Evolutionary conservation across 1,140 invertebrate genomes (phyloP).

Genomic region (Anastrepha obliqua): DNA sequence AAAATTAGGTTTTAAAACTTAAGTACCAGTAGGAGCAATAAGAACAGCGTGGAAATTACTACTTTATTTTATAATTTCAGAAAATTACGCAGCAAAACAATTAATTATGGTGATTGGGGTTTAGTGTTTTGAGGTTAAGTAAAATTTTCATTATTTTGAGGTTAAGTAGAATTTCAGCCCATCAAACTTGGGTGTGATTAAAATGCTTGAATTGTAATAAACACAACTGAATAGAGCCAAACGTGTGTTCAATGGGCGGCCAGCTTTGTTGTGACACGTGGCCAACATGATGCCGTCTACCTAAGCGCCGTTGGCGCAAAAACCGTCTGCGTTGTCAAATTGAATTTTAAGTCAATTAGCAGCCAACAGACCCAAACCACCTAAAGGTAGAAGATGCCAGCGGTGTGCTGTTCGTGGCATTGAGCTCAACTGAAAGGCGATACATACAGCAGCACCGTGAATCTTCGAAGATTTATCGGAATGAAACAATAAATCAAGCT

Average conservation of each 20-base stretch:
- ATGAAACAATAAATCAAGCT: constrained; percentile 43
- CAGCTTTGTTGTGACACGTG: constrained; percentile 42
- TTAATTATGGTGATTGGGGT: not conserved
- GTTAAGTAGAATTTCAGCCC: constrained; percentile 41
- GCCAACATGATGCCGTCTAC: constrained; percentile 7
- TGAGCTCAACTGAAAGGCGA: not conserved
- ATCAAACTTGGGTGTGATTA: constrained; percentile 1
- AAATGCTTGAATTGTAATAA: not conserved
- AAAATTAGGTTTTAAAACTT: constrained; percentile 38
- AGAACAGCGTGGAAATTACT: constrained; percentile 25
- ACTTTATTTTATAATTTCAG: not conserved
- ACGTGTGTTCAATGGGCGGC: not conserved
- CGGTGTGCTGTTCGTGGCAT: not conserved
- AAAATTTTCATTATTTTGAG: constrained; percentile 14
- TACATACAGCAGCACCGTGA: not conserved
- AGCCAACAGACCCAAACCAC: not conserved
- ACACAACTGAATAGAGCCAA: not conserved
- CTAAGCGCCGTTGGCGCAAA: not conserved
- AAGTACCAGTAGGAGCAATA: not conserved
- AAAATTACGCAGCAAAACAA: constrained; percentile 19
- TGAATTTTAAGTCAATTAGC: constrained; percentile 51
- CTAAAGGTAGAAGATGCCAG: not conserved
- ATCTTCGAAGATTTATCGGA: not conserved
- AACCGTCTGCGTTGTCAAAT: constrained; percentile 28
- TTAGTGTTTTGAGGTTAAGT: constrained; percentile 44